These are phyloP conservation scores for Microhierax caerulescens DNA, from an alignment of 2,797 vertebrate species.

Conservation along the genomic window DNA sequence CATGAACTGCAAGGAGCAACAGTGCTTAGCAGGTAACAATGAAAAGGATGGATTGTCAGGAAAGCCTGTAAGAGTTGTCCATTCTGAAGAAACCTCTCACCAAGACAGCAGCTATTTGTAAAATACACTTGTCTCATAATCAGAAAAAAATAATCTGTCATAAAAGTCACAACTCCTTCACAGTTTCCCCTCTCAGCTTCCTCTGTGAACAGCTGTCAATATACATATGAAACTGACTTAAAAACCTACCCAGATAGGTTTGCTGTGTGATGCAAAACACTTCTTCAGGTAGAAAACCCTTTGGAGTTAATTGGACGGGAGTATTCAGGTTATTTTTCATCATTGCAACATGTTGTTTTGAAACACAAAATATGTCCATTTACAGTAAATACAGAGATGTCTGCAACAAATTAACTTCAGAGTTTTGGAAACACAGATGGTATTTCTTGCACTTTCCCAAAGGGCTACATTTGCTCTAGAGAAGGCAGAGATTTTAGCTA, in stretches of 20 bases:
- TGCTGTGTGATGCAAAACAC: not conserved
- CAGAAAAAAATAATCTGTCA: not conserved
- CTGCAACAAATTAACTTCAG: conserved; percentile 39
- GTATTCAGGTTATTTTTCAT: not conserved
- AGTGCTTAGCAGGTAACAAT: not conserved
- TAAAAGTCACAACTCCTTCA: not conserved
- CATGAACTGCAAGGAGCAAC: not conserved
- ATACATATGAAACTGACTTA: not conserved
- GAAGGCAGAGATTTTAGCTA: not conserved
- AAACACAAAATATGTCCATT: conserved; percentile 29
- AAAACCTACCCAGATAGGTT: not conserved
- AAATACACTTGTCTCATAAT: not conserved
- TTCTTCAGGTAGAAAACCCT: not conserved
- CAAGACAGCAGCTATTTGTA: not conserved
- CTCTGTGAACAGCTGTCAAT: not conserved
- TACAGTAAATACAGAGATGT: conserved; percentile 32
- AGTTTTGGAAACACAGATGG: conserved; percentile 59
- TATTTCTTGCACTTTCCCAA: conserved; percentile 40
- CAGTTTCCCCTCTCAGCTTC: not conserved
- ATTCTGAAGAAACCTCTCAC: not conserved
- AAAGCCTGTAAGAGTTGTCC: not conserved
- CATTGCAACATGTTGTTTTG: conserved; percentile 37
- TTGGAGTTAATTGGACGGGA: not conserved
- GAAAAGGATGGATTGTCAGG: not conserved
- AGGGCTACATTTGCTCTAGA: not conserved